These are phyloP conservation scores for Abscondita cerata DNA, from an alignment of 2,888 invertebrate species.

Conservation along the genomic window DNA sequence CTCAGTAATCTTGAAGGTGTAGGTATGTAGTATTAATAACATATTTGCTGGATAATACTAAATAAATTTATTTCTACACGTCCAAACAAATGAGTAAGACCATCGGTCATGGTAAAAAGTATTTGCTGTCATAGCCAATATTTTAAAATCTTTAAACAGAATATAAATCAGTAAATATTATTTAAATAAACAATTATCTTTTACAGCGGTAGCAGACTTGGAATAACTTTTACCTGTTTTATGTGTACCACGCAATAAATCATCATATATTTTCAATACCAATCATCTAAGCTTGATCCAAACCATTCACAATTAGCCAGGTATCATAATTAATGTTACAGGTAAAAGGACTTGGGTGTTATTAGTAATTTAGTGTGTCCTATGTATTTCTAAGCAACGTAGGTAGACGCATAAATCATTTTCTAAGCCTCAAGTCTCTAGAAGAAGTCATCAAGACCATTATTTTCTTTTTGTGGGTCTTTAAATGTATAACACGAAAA, in stretches of 20 bases:
- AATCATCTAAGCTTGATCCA: conserved; percentile 28
- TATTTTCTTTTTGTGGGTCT: conserved; percentile 5
- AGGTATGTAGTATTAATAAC: not conserved
- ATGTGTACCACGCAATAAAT: conserved; percentile 18
- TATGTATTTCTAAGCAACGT: conserved; percentile 19
- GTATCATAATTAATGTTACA: conserved; percentile 43
- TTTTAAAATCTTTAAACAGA: conserved; percentile 23
- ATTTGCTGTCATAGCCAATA: conserved; percentile 20
- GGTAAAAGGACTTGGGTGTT: conserved; percentile 37
- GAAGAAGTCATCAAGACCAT: conserved; percentile 27
- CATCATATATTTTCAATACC: conserved; percentile 20
- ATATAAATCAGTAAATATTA: conserved; percentile 24
- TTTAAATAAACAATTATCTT: conserved; percentile 28
- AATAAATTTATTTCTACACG: conserved; percentile 20
- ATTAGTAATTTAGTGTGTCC: conserved; percentile 40
- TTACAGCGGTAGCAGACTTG: conserved; percentile 23
- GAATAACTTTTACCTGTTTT: conserved; percentile 24
- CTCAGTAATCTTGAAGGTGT: not conserved
- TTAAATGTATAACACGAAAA: not conserved
- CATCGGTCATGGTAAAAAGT: conserved; percentile 9
- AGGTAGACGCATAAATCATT: conserved; percentile 40
- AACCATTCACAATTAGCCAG: conserved; percentile 40
- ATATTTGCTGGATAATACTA: conserved; percentile 18
- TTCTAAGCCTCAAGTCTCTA: conserved; percentile 16
- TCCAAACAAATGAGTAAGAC: conserved; percentile 1